Conservation (phyloP, 35 echinoderm and acorn worm genomes). For the Hemicentrotus pulcherrimus region DNA sequence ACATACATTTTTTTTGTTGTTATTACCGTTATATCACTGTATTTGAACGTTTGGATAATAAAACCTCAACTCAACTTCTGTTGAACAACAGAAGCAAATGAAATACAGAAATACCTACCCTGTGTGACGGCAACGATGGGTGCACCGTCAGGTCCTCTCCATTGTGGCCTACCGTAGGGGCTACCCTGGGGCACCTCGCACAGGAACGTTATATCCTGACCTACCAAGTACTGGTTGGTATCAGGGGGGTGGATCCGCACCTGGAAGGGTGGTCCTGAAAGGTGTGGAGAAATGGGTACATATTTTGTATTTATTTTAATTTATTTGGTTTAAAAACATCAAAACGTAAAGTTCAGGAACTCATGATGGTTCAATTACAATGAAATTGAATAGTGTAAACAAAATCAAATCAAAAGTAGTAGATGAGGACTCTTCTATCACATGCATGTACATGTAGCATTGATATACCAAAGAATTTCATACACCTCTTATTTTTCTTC, state of each 20-base stretch:
- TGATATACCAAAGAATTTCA: background rate
- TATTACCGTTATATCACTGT: no score
- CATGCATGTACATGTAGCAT: background rate
- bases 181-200: slow-evolving; percentile 78
- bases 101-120: slow-evolving; percentile 16
- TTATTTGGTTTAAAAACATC: no score
- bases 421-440: background rate
- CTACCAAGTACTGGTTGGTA: slow-evolving; percentile 47
- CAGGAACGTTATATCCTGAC: slow-evolving; percentile 75
- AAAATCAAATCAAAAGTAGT: no score
- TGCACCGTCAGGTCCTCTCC: slow-evolving; percentile 57
- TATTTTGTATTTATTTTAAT: no score
- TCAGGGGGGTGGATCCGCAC: slow-evolving; percentile 60
- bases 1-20: no score
- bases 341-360: no score
- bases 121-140: slow-evolving; percentile 28
- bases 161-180: slow-evolving; percentile 39
- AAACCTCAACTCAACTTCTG: no score
- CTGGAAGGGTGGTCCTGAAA: slow-evolving; percentile 37
- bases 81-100: no score
- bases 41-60: no score
- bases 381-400: no score
- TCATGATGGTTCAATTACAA: no score
- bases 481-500: no score
- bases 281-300: background rate